phyloP scores from a whole-genome alignment of 2,888 invertebrate species.

The Apoda limacodes region DNA sequence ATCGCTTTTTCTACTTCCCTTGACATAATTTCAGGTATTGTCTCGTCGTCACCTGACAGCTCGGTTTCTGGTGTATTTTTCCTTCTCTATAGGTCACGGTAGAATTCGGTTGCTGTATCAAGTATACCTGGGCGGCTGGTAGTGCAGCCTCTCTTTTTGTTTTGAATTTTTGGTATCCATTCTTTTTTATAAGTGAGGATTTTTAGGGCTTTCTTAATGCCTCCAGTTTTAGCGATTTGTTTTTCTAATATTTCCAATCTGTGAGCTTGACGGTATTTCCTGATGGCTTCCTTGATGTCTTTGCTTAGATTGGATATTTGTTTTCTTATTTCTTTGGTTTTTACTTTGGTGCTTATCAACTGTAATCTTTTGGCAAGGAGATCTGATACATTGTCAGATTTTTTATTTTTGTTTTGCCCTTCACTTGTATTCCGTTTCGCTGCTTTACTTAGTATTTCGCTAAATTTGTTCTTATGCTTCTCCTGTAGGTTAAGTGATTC shows the following conservation, averaged over 20 bases:
- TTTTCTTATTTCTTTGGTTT: slow-evolving; percentile 5
- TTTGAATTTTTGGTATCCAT: slow-evolving; percentile 11
- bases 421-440: not conserved
- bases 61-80: too few species aligned
- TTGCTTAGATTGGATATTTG: slow-evolving; percentile 11
- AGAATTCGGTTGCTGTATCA: too few species aligned
- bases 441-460: slow-evolving; percentile 2
- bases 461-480: slow-evolving; percentile 4
- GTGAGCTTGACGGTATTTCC: slow-evolving; percentile 4
- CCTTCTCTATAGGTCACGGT: too few species aligned
- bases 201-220: slow-evolving; percentile 10
- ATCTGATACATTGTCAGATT: slow-evolving; percentile 1
- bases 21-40: slow-evolving; percentile 3
- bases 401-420: not conserved
- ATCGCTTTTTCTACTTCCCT: slow-evolving; percentile 7
- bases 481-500: not conserved
- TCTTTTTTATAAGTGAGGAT: slow-evolving; percentile 5
- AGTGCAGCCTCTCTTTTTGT: not conserved
- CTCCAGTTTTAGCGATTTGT: slow-evolving; percentile 8
- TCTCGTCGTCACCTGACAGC: too few species aligned
- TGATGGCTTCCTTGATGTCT: slow-evolving; percentile 7
- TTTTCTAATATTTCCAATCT: slow-evolving; percentile 9
- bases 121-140: not conserved
- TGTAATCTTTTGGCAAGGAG: slow-evolving; percentile 3
- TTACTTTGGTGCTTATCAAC: slow-evolving; percentile 3